These are phyloP conservation scores for Chelon labrosus DNA, from an alignment of 2,797 vertebrate species.

Conservation along the genomic window DNA sequence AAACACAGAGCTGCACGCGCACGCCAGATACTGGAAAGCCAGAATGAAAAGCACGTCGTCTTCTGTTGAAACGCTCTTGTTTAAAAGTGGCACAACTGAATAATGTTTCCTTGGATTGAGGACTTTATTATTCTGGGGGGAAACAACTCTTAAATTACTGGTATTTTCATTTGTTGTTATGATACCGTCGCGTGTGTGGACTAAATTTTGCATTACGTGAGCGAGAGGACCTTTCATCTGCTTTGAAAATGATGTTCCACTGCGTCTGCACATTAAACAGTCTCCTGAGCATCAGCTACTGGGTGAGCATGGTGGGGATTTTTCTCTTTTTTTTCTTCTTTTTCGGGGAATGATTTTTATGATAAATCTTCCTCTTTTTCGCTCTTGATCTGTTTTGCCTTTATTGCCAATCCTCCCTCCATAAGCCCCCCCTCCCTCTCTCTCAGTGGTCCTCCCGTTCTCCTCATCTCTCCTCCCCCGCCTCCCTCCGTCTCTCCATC, in stretches of 20 bases:
- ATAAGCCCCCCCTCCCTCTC: constrained; percentile 17
- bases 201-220: neutral
- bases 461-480: constrained; percentile 63
- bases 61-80: too few species aligned
- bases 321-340: neutral
- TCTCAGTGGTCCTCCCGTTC: constrained; percentile 72
- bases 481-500: constrained; percentile 68
- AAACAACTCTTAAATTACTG: neutral
- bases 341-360: constrained; percentile 56
- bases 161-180: neutral
- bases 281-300: constrained; percentile 52
- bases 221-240: constrained; percentile 24
- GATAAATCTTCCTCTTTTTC: constrained; percentile 67
- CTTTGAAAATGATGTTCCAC: constrained; percentile 29
- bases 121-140: neutral
- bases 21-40: neutral
- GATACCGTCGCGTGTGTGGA: neutral
- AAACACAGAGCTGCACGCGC: constrained; percentile 8
- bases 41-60: neutral
- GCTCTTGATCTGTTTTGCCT: constrained; percentile 74
- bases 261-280: constrained; percentile 36
- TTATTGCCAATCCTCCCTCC: constrained; percentile 60
- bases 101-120: neutral
- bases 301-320: constrained; percentile 22
- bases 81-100: neutral